Evolutionary conservation across 2,113 vertebrate species (phyloP).

Genomic region (Corvus moneduloides): DNA sequence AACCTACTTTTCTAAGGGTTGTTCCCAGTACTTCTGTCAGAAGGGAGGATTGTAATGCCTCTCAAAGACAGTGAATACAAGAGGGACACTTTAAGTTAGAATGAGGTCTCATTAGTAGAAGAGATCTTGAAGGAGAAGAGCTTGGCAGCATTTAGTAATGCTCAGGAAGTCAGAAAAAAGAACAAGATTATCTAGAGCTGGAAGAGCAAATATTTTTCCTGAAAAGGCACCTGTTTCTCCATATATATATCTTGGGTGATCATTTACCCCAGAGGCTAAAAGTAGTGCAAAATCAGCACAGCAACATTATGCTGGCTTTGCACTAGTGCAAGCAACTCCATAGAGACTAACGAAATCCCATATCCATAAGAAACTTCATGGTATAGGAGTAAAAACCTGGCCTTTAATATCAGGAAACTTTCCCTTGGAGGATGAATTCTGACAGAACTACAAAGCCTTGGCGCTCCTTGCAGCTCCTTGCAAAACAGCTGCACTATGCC

Average conservation of each 20-base stretch:
- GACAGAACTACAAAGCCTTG: neutral
- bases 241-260: neutral
- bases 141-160: slow-evolving; percentile 26
- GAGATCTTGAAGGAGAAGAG: slow-evolving; percentile 49
- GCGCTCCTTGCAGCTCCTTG: neutral
- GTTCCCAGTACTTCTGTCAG: neutral
- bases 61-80: neutral
- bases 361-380: neutral
- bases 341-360: neutral
- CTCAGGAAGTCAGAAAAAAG: slow-evolving; percentile 46
- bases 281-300: neutral
- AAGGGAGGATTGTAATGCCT: neutral
- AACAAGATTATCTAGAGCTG: neutral
- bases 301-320: neutral
- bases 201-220: slow-evolving; percentile 29
- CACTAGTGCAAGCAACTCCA: neutral
- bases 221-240: neutral
- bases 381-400: neutral
- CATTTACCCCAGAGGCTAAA: neutral
- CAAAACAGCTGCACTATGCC: neutral
- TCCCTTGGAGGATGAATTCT: neutral
- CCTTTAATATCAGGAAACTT: neutral
- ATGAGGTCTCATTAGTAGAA: slow-evolving; percentile 49
- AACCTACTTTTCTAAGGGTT: neutral
- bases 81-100: neutral